phyloP scores from a whole-genome alignment of 1,140 invertebrate genomes.

The Delia radicum region DNA sequence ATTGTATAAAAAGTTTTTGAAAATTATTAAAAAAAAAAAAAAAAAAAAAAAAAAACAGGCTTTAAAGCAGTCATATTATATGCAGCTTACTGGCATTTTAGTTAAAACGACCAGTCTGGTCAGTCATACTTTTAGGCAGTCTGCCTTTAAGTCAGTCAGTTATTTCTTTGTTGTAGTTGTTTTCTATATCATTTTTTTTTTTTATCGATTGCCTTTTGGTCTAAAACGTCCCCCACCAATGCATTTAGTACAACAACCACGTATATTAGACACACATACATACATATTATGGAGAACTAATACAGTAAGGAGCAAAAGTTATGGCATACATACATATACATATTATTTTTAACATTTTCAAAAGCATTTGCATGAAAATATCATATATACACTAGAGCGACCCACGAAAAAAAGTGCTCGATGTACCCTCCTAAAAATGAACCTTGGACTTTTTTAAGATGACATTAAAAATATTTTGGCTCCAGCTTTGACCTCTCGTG shows the following conservation, averaged over 20 bases:
- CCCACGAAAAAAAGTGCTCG: no score
- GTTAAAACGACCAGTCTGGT: background rate
- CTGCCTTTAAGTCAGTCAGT: background rate
- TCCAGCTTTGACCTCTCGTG: no score
- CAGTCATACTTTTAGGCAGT: background rate
- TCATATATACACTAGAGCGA: no score
- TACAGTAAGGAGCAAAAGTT: background rate
- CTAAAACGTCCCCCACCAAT: background rate
- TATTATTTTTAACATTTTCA: no score
- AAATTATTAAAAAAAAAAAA: background rate
- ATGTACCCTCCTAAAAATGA: no score
- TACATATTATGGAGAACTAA: background rate
- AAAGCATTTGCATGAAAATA: no score
- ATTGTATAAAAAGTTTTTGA: background rate
- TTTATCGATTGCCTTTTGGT: background rate
- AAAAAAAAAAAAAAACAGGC: background rate
- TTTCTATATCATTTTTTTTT: background rate
- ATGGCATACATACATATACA: no score
- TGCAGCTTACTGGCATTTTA: background rate
- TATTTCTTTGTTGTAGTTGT: background rate
- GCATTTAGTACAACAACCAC: background rate
- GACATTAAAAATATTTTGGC: no score
- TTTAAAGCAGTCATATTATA: conserved; percentile 1
- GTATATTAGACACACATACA: background rate
- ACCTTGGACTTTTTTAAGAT: no score